These are phyloP conservation scores for Triplophysa siluroides DNA, from an alignment of 2,113 vertebrate genomes.

Conservation along the genomic window DNA sequence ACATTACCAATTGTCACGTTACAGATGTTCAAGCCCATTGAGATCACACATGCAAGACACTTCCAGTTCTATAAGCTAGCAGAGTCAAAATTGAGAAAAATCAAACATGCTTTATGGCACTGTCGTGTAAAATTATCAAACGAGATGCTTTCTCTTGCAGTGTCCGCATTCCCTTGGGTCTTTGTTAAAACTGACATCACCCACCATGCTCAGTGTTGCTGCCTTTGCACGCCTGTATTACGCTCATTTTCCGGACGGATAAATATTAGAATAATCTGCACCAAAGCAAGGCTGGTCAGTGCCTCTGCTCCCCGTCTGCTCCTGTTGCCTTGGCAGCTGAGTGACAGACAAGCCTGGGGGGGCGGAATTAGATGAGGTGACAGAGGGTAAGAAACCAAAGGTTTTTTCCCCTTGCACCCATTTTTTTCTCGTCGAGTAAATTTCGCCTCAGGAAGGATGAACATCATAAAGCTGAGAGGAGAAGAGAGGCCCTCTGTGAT, in stretches of 20 bases:
- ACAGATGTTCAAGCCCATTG: constrained; percentile 15
- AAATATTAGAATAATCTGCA: constrained; percentile 86
- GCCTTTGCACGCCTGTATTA: constrained; percentile 75
- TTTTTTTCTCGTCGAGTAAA: constrained; percentile 79
- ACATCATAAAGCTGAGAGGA: constrained; percentile 71
- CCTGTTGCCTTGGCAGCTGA: constrained; percentile 80
- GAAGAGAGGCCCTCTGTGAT: constrained; percentile 65
- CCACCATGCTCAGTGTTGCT: constrained; percentile 64
- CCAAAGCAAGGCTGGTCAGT: constrained; percentile 75
- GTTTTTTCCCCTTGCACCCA: constrained; percentile 38
- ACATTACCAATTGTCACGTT: background rate
- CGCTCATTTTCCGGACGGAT: constrained; percentile 83
- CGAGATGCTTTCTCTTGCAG: constrained; percentile 60
- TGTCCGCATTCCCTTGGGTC: constrained; percentile 68
- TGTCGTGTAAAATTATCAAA: constrained; percentile 31
- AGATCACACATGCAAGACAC: constrained; percentile 10
- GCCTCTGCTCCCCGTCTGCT: constrained; percentile 81
- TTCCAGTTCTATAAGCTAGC: constrained; percentile 3
- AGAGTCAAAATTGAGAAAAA: constrained; percentile 40
- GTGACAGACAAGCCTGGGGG: constrained; percentile 78
- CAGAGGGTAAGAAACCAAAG: constrained; percentile 56
- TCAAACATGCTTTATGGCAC: constrained; percentile 39
- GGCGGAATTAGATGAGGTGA: constrained; percentile 49
- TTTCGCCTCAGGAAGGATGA: constrained; percentile 84
- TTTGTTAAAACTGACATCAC: constrained; percentile 61